phyloP scores from a whole-genome alignment of 2,113 vertebrate species.

The Caracal caracal region DNA sequence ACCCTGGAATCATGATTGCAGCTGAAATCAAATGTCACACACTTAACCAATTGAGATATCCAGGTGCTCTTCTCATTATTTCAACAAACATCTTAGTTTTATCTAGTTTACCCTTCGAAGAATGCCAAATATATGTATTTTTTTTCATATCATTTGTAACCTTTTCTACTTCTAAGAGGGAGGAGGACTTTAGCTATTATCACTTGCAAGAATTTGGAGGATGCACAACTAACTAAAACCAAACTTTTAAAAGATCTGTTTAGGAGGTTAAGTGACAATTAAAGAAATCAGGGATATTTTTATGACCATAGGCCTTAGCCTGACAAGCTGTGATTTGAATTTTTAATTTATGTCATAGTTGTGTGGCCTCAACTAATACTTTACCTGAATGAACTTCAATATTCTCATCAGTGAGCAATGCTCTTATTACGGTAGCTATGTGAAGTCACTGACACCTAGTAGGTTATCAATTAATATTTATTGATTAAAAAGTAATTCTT shows the following conservation, averaged over 20 bases:
- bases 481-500: background rate
- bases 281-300: background rate
- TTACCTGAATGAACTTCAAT: background rate
- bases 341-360: background rate
- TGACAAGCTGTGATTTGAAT: background rate
- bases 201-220: background rate
- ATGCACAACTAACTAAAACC: background rate
- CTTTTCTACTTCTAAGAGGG: background rate
- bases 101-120: background rate
- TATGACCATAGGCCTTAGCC: background rate
- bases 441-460: background rate
- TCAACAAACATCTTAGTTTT: background rate
- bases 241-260: background rate
- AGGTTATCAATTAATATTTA: background rate
- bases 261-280: background rate
- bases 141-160: background rate
- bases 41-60: too few relatives aligned
- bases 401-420: background rate
- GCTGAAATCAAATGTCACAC: too few relatives aligned
- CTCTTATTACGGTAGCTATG: background rate
- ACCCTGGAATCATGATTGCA: too few relatives aligned
- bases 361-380: background rate
- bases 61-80: background rate
- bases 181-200: background rate
- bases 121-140: background rate